These are phyloP conservation scores for Lasioglossum zephyrum DNA, from an alignment of 2,888 invertebrate species.

Conservation along the genomic window DNA sequence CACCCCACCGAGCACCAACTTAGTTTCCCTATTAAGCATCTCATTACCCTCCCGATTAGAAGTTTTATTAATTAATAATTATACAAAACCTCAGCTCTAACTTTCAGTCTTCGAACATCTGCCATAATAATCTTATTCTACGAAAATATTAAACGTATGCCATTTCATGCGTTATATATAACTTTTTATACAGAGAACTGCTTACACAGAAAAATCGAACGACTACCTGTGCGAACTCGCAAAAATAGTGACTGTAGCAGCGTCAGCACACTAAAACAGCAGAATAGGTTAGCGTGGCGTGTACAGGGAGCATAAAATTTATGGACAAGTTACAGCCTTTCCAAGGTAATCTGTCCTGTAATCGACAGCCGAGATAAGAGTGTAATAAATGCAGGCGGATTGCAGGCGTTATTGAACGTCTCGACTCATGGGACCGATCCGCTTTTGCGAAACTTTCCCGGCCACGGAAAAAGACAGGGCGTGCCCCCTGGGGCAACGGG, in stretches of 20 bases:
- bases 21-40: background rate
- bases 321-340: background rate
- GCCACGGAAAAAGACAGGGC: conserved; percentile 7
- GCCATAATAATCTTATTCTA: background rate
- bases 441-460: background rate
- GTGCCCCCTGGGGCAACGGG: background rate
- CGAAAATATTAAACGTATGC: background rate
- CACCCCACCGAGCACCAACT: background rate
- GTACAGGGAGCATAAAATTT: background rate
- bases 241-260: background rate
- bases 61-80: background rate
- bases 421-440: conserved; percentile 6
- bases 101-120: background rate
- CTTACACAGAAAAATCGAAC: background rate
- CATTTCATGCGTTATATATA: too few species aligned
- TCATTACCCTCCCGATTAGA: background rate
- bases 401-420: background rate
- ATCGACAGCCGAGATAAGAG: background rate
- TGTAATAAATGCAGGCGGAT: background rate
- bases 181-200: background rate
- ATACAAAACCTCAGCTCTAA: background rate
- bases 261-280: background rate
- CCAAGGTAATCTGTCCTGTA: background rate
- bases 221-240: background rate
- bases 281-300: background rate